Evolutionary conservation across 2,888 invertebrate genomes (phyloP), one percentile per base, ranked within the genome.

Genomic region (Thymelicus acteon): DNA sequence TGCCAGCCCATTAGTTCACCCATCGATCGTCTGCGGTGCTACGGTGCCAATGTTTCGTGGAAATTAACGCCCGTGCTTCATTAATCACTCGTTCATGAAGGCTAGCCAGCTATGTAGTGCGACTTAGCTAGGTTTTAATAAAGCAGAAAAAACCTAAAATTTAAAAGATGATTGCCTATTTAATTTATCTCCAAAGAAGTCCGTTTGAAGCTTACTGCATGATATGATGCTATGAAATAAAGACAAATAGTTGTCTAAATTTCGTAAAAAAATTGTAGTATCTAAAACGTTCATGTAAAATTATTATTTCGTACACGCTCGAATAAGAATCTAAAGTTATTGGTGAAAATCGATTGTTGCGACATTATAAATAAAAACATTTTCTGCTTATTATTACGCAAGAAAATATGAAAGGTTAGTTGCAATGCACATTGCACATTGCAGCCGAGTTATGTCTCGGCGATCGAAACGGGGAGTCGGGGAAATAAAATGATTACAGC

Each of bases 401-500:
- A 44, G 44, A 12, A 57, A 57, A 57, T 31, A 57, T 57, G 57
- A 57, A 57, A 57, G 57, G 57, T 67, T 67, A 67, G 31, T 67
- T 40, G 60, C 47, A 31, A 49, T 52, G 60, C 40, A 60, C 40
- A 15, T 52, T 67, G 44, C 12, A 10, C 40, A 40, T 6, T 40
- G 67, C 67, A 52, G 37, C 60, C 19, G 24, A 65, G 52, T 49
- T 15, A 15, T 54, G 19, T 40, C 54, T 37, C 54, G 49, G 37
- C 49, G 64, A 44, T 68, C 61, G 64, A 71, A 64, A 67, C 63
- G 5, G 62, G 62, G 64, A 71, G 60, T 64, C 63, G 5, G 62
- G 62, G 62, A 70, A 62, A 48, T 65, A 64, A 65, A 60, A 63
- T 72, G 52, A 47, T 73, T 75, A 79, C 80, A 77, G 79, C 78